phyloP scores from a whole-genome alignment of 1,140 invertebrate genomes.

The Musca vetustissima region DNA sequence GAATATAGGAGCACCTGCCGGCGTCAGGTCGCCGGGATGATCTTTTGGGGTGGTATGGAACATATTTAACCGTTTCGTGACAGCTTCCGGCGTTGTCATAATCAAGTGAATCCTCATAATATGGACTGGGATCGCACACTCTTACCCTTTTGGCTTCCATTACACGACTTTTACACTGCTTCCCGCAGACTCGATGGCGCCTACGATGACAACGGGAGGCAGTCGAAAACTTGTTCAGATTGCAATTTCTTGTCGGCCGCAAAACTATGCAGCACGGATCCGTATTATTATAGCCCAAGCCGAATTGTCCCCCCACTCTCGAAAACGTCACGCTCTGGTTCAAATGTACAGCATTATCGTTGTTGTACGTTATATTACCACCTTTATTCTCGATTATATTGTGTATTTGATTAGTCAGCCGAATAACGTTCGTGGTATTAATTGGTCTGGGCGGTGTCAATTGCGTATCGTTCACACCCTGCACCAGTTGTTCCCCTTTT shows the following conservation, averaged over 20 bases:
- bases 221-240: neutral
- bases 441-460: slow-evolving; percentile 27
- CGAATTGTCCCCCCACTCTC: slow-evolving; percentile 42
- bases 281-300: slow-evolving; percentile 41
- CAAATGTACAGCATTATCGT: slow-evolving; percentile 38
- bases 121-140: slow-evolving; percentile 29
- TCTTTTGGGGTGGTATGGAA: slow-evolving; percentile 35
- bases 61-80: slow-evolving; percentile 28
- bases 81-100: slow-evolving; percentile 26
- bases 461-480: slow-evolving; percentile 44
- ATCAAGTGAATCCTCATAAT: neutral
- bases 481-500: slow-evolving; percentile 42
- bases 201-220: slow-evolving; percentile 28
- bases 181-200: slow-evolving; percentile 39
- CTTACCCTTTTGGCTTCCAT: slow-evolving; percentile 42
- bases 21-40: neutral
- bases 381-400: slow-evolving; percentile 45
- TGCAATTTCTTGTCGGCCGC: slow-evolving; percentile 31
- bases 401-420: slow-evolving; percentile 45
- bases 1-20: neutral
- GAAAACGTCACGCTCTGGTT: slow-evolving; percentile 39
- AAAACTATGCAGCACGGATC: slow-evolving; percentile 45
- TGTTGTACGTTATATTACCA: slow-evolving; percentile 29
- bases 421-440: slow-evolving; percentile 47
- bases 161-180: slow-evolving; percentile 38